These are phyloP conservation scores for Acrossocheilus fasciatus DNA, from an alignment of 2,797 vertebrate species.

Conservation along the genomic window DNA sequence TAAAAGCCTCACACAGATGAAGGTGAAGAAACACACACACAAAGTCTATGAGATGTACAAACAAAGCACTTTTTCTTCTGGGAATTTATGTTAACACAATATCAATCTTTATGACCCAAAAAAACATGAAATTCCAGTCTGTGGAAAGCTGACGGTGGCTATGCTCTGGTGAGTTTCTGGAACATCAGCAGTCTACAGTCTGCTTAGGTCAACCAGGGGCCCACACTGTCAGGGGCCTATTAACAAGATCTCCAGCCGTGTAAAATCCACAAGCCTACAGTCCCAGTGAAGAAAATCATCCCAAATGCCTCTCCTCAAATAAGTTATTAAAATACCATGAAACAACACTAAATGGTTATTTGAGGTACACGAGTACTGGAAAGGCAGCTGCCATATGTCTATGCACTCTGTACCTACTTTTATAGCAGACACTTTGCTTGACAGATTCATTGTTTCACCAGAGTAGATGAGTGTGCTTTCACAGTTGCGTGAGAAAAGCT, in stretches of 20 bases:
- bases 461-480: not conserved
- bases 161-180: conserved; percentile 25
- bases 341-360: conserved; percentile 12
- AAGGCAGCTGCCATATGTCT: conserved; percentile 9
- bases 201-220: not conserved
- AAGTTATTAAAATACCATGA: not conserved
- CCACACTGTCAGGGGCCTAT: conserved; percentile 13
- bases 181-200: conserved; percentile 45
- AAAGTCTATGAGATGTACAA: not conserved
- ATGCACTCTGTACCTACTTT: not conserved
- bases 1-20: not conserved
- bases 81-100: not conserved
- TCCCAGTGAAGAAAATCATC: not conserved
- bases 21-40: not conserved
- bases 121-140: conserved; percentile 5
- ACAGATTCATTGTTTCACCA: conserved; percentile 15
- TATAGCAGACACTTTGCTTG: conserved; percentile 21
- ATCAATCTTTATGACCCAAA: not conserved
- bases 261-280: not conserved
- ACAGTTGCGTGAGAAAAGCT: conserved; percentile 26
- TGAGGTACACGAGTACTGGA: conserved; percentile 17
- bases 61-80: not conserved
- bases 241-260: conserved; percentile 14
- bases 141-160: conserved; percentile 1
- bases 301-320: not conserved